These are phyloP conservation scores for Tetraneura akinire DNA, from an alignment of 1,140 invertebrate genomes.

Conservation along the genomic window DNA sequence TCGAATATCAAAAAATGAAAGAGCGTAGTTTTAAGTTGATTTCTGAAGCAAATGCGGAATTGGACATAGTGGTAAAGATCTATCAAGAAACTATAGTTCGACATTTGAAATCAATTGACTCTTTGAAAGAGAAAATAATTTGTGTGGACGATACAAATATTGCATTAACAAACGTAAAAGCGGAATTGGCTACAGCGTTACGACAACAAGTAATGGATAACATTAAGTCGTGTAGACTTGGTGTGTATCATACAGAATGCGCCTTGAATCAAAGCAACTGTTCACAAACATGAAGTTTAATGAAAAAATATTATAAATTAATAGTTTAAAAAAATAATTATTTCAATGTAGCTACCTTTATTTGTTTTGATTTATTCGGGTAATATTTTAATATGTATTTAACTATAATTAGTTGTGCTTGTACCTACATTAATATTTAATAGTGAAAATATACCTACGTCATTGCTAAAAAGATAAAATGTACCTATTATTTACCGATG, in stretches of 20 bases:
- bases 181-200: background rate
- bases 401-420: too few relatives aligned
- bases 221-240: background rate
- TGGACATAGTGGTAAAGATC: background rate
- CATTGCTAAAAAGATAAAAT: too few relatives aligned
- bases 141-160: background rate
- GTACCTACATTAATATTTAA: too few relatives aligned
- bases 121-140: background rate
- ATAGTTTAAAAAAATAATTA: too few relatives aligned
- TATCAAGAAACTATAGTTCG: constrained; percentile 6
- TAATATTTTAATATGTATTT: too few relatives aligned
- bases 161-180: background rate
- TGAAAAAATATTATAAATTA: too few relatives aligned
- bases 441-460: too few relatives aligned
- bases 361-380: too few relatives aligned
- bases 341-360: too few relatives aligned
- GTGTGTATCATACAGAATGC: background rate
- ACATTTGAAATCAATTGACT: constrained; percentile 8
- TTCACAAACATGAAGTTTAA: too few relatives aligned
- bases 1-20: background rate
- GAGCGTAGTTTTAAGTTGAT: background rate
- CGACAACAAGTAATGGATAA: background rate
- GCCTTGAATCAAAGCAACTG: background rate
- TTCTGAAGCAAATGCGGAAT: background rate
- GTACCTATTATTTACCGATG: too few relatives aligned